These are phyloP conservation scores for Corella eumyota DNA, from an alignment of 23 tunicate species.

Conservation along the genomic window DNA sequence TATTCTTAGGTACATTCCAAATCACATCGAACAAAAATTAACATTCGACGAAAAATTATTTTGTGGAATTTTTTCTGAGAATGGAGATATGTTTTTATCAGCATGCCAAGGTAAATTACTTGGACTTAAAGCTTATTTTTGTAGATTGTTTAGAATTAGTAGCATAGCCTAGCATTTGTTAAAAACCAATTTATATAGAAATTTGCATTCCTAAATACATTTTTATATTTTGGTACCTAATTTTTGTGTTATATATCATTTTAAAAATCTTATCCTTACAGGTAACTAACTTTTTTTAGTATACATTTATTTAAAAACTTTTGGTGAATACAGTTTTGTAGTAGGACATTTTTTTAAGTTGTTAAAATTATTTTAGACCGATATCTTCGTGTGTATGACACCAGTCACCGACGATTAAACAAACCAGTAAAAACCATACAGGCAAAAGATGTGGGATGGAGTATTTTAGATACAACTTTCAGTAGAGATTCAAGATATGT, in stretches of 20 bases:
- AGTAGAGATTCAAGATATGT: conserved; percentile 44
- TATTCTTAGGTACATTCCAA: conserved; percentile 15
- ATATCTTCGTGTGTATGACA: conserved; percentile 32
- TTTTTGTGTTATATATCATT: too few relatives aligned
- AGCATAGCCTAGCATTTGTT: too few relatives aligned
- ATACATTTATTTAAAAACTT: too few relatives aligned
- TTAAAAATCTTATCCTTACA: background rate
- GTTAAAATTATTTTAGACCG: conserved; percentile 22
- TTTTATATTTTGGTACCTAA: too few relatives aligned
- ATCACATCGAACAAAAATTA: conserved; percentile 8
- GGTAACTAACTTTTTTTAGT: too few relatives aligned
- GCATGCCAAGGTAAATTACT: conserved; percentile 39
- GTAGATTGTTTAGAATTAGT: too few relatives aligned
- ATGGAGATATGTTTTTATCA: conserved; percentile 43
- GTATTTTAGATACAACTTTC: conserved; percentile 54
- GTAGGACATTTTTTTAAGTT: too few relatives aligned
- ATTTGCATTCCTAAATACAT: background rate
- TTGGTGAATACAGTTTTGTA: too few relatives aligned
- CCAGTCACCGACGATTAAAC: background rate
- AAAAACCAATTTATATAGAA: too few relatives aligned
- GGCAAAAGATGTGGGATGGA: conserved; percentile 72
- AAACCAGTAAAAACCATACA: conserved; percentile 35
- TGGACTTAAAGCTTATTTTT: too few relatives aligned
- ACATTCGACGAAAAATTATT: conserved; percentile 34
- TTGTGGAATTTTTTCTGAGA: conserved; percentile 59